Evolutionary conservation across 1,140 invertebrate species (phyloP), one percentile per base, ranked within the genome.

Genomic region (Heterodera carotae): DNA sequence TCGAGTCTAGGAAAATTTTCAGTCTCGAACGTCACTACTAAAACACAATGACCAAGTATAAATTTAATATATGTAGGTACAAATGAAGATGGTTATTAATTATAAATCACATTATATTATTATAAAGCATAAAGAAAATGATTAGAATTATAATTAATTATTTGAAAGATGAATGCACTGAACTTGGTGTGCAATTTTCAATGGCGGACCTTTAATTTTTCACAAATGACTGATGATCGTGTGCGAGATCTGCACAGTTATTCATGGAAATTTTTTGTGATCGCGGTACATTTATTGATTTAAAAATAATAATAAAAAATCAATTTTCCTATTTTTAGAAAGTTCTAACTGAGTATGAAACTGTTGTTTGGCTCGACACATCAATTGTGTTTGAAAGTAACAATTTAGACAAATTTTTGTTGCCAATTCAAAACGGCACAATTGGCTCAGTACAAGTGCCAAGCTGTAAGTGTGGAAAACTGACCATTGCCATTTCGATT

Each of bases 261-360:
- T 78, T 5, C 76, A 15, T 77, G 79, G 79, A 77, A 77, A 71
- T 22, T 80, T 22, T 71, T 80, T 39, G 27, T 77, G 18, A 80
- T 77, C 15, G 76, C 76, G 43, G 76, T 77, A 29, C 6, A 43
- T 43, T 43, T 43, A 43, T 43, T 6, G 12, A 43, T 43, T 43
- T 43, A 8, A 12, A 43, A 43, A 8, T 27, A n/a, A n/a, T n/a
- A n/a, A n/a, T n/a, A n/a, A n/a, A n/a, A n/a, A n/a, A n/a, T n/a
- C n/a, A n/a, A n/a, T 29, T 76, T 31, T 72, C 6, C 27, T 76
- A 27, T n/a, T 25, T 77, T 77, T n/a, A 77, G 76, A 22, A 77
- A 29, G 31, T 48, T 79, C 33, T 77, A 7, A 5, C 56, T 8
- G 76, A 77, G 72, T n/a, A 31, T 29, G 53, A 77, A 5, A 39